Evolutionary conservation across 1,140 invertebrate genomes (phyloP).

Genomic region (Drosophila malerkotliana): DNA sequence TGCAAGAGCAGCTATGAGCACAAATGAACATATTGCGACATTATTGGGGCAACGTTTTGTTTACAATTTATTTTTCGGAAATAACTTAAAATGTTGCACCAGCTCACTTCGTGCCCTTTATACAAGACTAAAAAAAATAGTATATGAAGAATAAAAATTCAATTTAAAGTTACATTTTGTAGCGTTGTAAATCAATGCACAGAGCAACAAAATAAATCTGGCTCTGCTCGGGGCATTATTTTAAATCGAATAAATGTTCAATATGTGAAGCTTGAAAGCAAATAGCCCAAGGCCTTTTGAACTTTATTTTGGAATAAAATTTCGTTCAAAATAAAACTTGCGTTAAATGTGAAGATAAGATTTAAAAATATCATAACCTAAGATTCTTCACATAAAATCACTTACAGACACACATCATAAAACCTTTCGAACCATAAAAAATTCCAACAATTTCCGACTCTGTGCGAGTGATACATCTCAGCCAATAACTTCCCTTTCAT

Average conservation of each 20-base stretch:
- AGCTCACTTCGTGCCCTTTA: neutral
- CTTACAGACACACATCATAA: constrained; percentile 15
- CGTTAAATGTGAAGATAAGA: neutral
- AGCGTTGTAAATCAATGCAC: constrained; percentile 9
- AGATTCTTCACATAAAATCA: constrained; percentile 18
- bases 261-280: constrained; percentile 14
- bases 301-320: constrained; percentile 7
- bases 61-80: constrained; percentile 5
- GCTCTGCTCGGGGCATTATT: neutral
- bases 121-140: neutral
- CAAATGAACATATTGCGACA: constrained; percentile 14
- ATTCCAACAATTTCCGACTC: constrained; percentile 21
- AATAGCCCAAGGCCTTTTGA: constrained; percentile 10
- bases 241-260: constrained; percentile 2
- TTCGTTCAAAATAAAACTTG: constrained; percentile 1
- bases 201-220: neutral
- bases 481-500: constrained; percentile 46
- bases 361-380: neutral
- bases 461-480: constrained; percentile 12
- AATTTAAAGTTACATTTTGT: neutral
- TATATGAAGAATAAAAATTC: constrained; percentile 11
- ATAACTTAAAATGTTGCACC: neutral
- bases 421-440: constrained; percentile 8
- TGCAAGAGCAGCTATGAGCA: constrained; percentile 5
- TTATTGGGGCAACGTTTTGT: neutral